Evolutionary conservation across 2,888 invertebrate genomes (phyloP).

Genomic region (Corbicula japonica): DNA sequence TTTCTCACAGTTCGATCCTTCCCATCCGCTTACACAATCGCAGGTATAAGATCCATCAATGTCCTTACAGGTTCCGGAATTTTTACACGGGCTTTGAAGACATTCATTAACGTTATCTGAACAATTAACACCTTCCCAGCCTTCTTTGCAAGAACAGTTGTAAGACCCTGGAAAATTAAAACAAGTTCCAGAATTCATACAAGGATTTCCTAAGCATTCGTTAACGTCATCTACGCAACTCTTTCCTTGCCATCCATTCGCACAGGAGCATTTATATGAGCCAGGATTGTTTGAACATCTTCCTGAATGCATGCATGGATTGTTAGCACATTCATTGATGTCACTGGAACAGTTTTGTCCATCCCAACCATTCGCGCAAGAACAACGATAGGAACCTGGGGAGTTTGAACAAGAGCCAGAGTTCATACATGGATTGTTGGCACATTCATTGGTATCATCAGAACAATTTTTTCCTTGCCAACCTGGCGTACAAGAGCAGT

Average conservation of each 20-base stretch:
- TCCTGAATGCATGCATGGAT: conserved; percentile 10
- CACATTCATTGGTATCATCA: conserved; percentile 32
- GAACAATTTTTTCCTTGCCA: conserved; percentile 20
- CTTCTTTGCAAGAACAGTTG: no score
- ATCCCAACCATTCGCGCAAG: conserved; percentile 14
- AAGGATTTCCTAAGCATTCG: no score
- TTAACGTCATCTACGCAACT: background rate
- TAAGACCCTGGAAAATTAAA: no score
- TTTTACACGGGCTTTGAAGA: no score
- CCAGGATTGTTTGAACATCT: conserved; percentile 11
- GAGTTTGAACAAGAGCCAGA: conserved; percentile 23
- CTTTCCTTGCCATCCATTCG: background rate
- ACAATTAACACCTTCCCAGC: no score
- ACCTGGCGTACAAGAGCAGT: conserved; percentile 17
- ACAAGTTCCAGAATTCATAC: no score
- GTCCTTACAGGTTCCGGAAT: no score
- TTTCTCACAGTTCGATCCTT: no score
- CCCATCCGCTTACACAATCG: no score
- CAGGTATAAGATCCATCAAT: no score
- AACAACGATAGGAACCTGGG: conserved; percentile 9
- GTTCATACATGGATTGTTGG: conserved; percentile 15
- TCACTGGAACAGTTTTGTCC: conserved; percentile 16
- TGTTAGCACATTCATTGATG: conserved; percentile 19
- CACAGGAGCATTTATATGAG: background rate
- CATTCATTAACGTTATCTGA: no score